Evolutionary conservation across 2,888 invertebrate species (phyloP).

Genomic region (Micoletzkya japonica): DNA sequence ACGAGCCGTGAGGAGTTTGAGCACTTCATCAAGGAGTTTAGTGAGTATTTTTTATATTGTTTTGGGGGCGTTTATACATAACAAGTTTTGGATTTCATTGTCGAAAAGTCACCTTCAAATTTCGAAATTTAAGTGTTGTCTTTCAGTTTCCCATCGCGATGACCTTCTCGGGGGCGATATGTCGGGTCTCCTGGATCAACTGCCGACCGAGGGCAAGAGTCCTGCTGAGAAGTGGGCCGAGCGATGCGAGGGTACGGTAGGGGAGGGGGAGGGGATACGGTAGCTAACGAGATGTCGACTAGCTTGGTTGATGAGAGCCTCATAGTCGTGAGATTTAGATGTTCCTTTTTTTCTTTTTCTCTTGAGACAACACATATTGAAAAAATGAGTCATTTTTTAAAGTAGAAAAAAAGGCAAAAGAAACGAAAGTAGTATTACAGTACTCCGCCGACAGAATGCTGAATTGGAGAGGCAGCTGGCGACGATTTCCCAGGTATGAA

Average conservation of each 20-base stretch:
- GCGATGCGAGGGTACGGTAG: slow-evolving; percentile 15
- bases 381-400: neutral
- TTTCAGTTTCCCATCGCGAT: slow-evolving; percentile 12
- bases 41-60: slow-evolving; percentile 16
- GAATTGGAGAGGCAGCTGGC: slow-evolving; percentile 57
- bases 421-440: slow-evolving; percentile 20
- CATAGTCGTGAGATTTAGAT: neutral
- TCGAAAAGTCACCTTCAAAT: slow-evolving; percentile 30
- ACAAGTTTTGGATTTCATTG: slow-evolving; percentile 29
- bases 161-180: slow-evolving; percentile 16
- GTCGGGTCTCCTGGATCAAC: neutral
- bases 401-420: neutral
- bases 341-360: neutral
- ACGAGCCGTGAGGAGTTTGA: slow-evolving; percentile 19
- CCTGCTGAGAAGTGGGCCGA: slow-evolving; percentile 26
- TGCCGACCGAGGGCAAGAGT: neutral
- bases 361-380: neutral
- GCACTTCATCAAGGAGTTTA: slow-evolving; percentile 24
- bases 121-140: neutral
- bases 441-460: slow-evolving; percentile 50
- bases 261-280: neutral
- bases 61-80: neutral
- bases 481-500: slow-evolving; percentile 49
- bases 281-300: no score
- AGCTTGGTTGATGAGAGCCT: no score